These are phyloP conservation scores for Todiramphus saurophagus DNA, from an alignment of 2,113 vertebrate genomes.

Conservation along the genomic window DNA sequence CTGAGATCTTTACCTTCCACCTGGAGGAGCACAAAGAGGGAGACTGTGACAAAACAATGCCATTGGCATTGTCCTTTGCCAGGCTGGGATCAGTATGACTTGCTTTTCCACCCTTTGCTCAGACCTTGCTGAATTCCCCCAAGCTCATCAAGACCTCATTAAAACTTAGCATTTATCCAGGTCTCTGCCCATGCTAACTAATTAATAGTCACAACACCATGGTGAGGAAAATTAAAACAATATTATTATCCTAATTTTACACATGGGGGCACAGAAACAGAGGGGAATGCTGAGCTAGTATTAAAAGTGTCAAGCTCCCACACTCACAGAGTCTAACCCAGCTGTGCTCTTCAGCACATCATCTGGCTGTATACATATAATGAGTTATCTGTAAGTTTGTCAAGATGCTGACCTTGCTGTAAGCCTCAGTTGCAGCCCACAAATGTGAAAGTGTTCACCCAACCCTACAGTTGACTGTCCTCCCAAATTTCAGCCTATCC, in stretches of 20 bases:
- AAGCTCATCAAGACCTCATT: conserved; percentile 25
- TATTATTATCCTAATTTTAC: conserved; percentile 52
- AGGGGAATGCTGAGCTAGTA: neutral
- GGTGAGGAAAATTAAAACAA: conserved; percentile 13
- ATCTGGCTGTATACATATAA: neutral
- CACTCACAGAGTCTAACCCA: neutral
- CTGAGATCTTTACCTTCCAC: neutral
- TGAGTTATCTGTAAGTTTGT: neutral
- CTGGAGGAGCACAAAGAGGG: neutral
- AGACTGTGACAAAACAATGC: fast-evolving
- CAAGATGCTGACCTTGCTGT: neutral
- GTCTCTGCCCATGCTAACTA: neutral
- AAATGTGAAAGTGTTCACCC: neutral
- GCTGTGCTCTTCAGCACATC: neutral
- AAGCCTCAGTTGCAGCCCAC: neutral
- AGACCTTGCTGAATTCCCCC: neutral
- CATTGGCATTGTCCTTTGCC: neutral
- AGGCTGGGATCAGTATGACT: neutral
- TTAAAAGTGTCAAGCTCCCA: neutral
- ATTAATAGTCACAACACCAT: conserved; percentile 22
- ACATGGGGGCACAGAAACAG: neutral
- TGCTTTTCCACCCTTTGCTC: neutral
- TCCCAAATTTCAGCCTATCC: neutral
- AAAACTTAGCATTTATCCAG: conserved; percentile 7
- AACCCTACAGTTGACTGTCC: neutral